Evolutionary conservation across 2,797 vertebrate species (phyloP).

Genomic region (Melanitta fusca): DNA sequence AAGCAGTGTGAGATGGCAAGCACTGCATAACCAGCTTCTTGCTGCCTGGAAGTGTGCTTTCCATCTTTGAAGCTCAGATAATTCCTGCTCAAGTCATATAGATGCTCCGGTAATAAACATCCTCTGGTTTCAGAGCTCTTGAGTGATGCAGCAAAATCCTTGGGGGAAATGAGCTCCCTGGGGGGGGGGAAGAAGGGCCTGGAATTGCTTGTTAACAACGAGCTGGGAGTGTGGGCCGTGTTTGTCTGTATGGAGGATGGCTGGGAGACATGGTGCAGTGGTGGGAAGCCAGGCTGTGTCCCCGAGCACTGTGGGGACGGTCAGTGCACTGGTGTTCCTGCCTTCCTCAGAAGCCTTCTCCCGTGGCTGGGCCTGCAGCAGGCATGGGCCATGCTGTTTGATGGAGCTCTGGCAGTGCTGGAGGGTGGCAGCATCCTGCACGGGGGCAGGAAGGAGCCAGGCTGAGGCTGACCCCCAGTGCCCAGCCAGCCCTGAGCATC

Average conservation of each 20-base stretch:
- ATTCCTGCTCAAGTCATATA: background rate
- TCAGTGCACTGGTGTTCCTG: background rate
- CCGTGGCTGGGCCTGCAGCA: background rate
- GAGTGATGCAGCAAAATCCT: background rate
- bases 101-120: background rate
- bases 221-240: background rate
- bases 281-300: background rate
- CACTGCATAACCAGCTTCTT: fast-evolving
- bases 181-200: fast-evolving
- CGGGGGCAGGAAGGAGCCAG: background rate
- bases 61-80: background rate
- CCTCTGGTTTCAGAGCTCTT: background rate
- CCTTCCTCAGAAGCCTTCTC: background rate
- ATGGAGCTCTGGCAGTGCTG: background rate
- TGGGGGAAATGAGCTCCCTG: fast-evolving
- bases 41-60: background rate
- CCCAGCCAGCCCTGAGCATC: background rate
- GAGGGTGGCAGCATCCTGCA: background rate
- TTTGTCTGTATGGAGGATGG: background rate
- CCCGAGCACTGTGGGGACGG: fast-evolving
- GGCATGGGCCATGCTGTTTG: fast-evolving
- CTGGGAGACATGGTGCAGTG: background rate
- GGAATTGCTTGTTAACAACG: background rate
- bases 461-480: background rate
- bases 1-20: background rate